phyloP scores from a whole-genome alignment of 2,113 vertebrate species.

The Canis aureus region DNA sequence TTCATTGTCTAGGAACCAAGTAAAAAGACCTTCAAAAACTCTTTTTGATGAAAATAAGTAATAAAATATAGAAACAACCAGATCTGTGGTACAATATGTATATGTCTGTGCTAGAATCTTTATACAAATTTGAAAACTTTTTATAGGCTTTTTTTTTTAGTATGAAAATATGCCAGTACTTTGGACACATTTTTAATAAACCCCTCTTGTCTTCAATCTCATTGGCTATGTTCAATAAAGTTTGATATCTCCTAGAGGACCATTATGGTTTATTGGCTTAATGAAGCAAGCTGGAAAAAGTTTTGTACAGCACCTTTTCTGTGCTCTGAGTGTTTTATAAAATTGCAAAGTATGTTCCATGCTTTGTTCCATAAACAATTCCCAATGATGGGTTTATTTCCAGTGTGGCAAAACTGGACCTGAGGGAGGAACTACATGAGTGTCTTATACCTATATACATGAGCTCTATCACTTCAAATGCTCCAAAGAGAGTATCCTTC shows the following conservation, averaged over 20 bases:
- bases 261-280: slow-evolving; percentile 36
- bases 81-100: not conserved
- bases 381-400: not conserved
- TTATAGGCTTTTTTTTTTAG: slow-evolving; percentile 41
- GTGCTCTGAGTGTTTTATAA: slow-evolving; percentile 19
- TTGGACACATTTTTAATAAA: not conserved
- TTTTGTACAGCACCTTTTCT: slow-evolving; percentile 10
- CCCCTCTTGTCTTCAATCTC: not conserved
- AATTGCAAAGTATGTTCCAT: slow-evolving; percentile 16
- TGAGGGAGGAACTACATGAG: not conserved
- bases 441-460: not conserved
- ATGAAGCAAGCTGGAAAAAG: slow-evolving; percentile 33
- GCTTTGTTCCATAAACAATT: not conserved
- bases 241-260: not conserved
- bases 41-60: slow-evolving; percentile 10
- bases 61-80: slow-evolving; percentile 49
- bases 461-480: not conserved
- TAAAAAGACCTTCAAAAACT: slow-evolving; percentile 74
- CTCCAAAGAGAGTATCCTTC: not conserved
- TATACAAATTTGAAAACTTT: not conserved
- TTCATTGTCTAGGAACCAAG: slow-evolving; percentile 74
- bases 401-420: not conserved
- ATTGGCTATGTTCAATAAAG: not conserved
- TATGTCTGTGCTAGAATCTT: slow-evolving; percentile 23
- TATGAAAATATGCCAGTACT: not conserved